These are phyloP conservation scores for Volucella zonaria DNA, from an alignment of 2,888 invertebrate genomes.

Conservation along the genomic window DNA sequence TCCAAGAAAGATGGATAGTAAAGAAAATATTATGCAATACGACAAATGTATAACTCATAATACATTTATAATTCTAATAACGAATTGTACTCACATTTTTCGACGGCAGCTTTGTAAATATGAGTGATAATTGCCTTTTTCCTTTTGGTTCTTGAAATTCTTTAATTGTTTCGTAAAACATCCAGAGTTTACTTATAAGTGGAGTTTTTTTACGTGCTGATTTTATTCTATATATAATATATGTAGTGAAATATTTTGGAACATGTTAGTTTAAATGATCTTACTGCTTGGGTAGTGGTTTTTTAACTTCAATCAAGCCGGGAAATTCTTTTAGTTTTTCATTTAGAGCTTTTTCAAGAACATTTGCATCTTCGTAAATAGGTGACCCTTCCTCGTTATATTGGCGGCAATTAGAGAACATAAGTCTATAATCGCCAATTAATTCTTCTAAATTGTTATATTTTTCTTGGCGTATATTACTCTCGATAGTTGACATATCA, in stretches of 20 bases:
- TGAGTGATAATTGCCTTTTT: slow-evolving; percentile 93
- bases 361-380: slow-evolving; percentile 96
- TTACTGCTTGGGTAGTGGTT: slow-evolving; percentile 77
- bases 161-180: slow-evolving; percentile 93
- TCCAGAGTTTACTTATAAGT: slow-evolving; percentile 89
- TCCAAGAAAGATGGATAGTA: slow-evolving; percentile 70
- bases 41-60: slow-evolving; percentile 6
- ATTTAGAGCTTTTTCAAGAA: slow-evolving; percentile 91
- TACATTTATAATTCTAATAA: background rate
- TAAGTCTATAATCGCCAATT: slow-evolving; percentile 92
- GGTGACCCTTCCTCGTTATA: slow-evolving; percentile 98
- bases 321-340: slow-evolving; percentile 91
- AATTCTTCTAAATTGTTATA: slow-evolving; percentile 94
- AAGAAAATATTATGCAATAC: slow-evolving; percentile 52
- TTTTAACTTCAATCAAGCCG: slow-evolving; percentile 84
- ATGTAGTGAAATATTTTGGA: background rate
- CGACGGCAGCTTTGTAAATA: slow-evolving; percentile 97
- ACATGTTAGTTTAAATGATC: background rate
- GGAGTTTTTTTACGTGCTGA: slow-evolving; percentile 83
- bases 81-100: slow-evolving; percentile 85
- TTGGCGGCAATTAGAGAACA: slow-evolving; percentile 98
- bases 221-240: slow-evolving; percentile 78
- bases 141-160: slow-evolving; percentile 94
- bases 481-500: slow-evolving; percentile 96
- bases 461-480: slow-evolving; percentile 92